phyloP scores from a whole-genome alignment of 2,113 vertebrate genomes.

The Eulemur rufifrons region DNA sequence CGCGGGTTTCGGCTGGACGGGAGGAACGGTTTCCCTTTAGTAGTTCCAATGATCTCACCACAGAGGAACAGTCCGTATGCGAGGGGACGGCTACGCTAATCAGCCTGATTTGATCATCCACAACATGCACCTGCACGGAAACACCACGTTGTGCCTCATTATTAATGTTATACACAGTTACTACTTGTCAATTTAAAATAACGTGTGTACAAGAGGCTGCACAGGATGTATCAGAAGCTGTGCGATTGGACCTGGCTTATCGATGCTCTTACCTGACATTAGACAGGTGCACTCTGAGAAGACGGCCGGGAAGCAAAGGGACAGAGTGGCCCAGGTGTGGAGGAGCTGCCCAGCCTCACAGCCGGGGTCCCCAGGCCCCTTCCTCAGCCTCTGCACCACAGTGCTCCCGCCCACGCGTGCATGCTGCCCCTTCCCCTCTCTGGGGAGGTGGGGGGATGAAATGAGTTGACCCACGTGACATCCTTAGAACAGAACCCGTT shows the following conservation, averaged over 20 bases:
- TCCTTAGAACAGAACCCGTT: accelerated
- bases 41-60: background rate
- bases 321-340: accelerated
- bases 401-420: accelerated
- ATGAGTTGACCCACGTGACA: no score
- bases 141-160: background rate
- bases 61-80: background rate
- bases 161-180: background rate
- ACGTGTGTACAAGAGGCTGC: accelerated
- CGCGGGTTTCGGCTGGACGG: no score
- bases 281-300: background rate
- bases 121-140: background rate
- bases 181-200: background rate
- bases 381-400: background rate
- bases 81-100: background rate
- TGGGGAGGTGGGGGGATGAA: background rate
- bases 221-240: accelerated
- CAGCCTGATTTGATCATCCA: background rate
- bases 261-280: no score
- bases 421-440: no score
- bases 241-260: background rate
- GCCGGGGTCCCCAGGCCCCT: no score
- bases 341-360: accelerated
- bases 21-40: background rate
- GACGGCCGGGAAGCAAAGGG: background rate